Evolutionary conservation across 2,797 vertebrate species (phyloP), one percentile per base, ranked within the genome.

Genomic region (Semotilus atromaculatus): DNA sequence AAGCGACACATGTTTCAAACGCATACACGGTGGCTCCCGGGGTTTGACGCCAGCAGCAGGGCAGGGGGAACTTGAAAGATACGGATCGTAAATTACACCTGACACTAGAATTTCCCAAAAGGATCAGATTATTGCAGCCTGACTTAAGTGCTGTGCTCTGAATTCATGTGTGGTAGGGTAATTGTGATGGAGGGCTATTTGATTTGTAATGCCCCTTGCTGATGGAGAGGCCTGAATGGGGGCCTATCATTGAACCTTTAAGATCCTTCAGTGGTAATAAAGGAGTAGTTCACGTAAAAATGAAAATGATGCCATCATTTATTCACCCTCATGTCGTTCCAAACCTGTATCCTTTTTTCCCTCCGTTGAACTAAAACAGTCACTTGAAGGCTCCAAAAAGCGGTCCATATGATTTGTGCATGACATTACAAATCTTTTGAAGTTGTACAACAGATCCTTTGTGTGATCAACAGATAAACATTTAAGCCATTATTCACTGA

Each of bases 1-100:
- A 91, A 92, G 88, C 88, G 89, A 94, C 94, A 95, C 93, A 95
- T 95, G 94, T 93, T 93, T 91, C 88, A 93, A 94, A 94, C 88
- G 90, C 83, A 79, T 90, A 90, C 91, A 91, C 89, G 82, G 90
- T 81, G 80, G 90, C 82, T 68, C 92, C 90, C 82, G 83, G 84
- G 83, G 88, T 90, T 80, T 91, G 93, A 93, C 90, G 90, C 92
- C 92, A 91, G 91, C 90, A 67, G 90, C 83, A 1, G 88, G 90
- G 88, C 85, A 21, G 58, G 87, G 88, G 87, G 89, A 81, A 91
- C 93, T 90, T 91, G 86, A 94, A 88, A 94, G 93, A 94, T 92
- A 91, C 51, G 60, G 89, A 86, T 91, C 88, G 90, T 95, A 92
- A 94, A 94, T 95, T 92, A 93, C 88, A 89, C 85, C 91, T 91